These are phyloP conservation scores for Dromaius novaehollandiae DNA, from an alignment of 2,113 vertebrate genomes.

Conservation along the genomic window DNA sequence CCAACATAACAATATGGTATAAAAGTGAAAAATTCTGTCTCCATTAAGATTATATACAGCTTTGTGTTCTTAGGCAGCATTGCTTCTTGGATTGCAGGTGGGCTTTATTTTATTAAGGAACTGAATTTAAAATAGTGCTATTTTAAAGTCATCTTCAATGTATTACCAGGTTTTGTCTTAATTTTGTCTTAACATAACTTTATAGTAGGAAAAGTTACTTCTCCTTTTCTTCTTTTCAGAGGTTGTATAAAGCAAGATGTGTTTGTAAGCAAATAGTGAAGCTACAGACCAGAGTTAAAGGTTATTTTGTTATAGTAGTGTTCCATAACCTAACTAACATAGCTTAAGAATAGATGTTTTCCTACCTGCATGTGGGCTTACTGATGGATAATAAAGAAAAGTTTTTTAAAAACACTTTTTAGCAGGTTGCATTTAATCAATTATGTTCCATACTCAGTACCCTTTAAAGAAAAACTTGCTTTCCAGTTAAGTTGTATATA, in stretches of 20 bases:
- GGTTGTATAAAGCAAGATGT: neutral
- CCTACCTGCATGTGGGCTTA: neutral
- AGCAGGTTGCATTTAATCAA: neutral
- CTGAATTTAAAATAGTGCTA: neutral
- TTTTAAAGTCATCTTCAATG: neutral
- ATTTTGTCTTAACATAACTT: neutral
- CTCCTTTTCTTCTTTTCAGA: neutral
- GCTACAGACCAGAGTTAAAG: neutral
- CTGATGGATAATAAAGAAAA: neutral
- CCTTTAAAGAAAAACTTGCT: neutral
- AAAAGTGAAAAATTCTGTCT: neutral
- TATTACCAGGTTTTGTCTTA: neutral
- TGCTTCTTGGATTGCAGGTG: neutral
- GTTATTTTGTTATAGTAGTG: fast-evolving
- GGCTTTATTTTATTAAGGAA: neutral
- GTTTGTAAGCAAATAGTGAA: neutral
- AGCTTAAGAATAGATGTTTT: neutral
- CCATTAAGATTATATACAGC: neutral
- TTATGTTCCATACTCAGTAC: fast-evolving
- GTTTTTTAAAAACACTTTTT: neutral
- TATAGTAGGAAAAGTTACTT: neutral
- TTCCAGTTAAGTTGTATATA: neutral
- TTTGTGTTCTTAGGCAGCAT: neutral
- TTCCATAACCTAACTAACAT: neutral
- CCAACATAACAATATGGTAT: neutral